Evolutionary conservation across 2,797 vertebrate genomes (phyloP), one percentile per base, ranked within the genome.

Genomic region (Hyperoplus immaculatus): DNA sequence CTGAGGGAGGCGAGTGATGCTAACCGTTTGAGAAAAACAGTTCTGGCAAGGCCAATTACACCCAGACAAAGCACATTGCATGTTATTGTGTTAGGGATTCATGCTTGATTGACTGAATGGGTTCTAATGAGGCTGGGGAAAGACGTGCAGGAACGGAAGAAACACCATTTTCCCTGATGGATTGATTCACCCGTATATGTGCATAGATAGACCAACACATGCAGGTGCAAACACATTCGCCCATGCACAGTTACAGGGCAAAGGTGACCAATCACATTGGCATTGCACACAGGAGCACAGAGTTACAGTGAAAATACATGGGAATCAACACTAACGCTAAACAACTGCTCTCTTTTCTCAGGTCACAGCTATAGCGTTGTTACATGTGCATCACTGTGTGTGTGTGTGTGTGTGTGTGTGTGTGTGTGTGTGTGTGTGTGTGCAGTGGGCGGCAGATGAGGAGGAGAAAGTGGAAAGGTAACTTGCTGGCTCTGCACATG

Each of bases 41-140:
- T 87, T 86, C 89, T 87, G 87, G 88, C 86, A 85, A 91, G 89
- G 89, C 89, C 89, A 93, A 93, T 93, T 93, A 92, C 89, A 90
- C 81, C 80, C 87, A 92, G 87, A 93, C 93, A 92, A 93, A 93
- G 87, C 92, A 89, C 88, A 92, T 88, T 92, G 91, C 92, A 90
- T 93, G 93, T 92, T 92, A 90, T 93, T 93, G 90, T 93, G 91
- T 92, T 91, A 89, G 83, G 78, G 87, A 93, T 92, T 93, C 91
- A 92, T 87, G 92, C 88, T 89, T 93, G 92, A 92, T 92, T 93
- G 92, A 92, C 91, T 90, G 93, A 94, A 93, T 90, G 82, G 89
- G 75, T 92, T 90, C 91, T 92, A 92, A 92, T 90, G 93, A 92
- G 91, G 76, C 89, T 85, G 78, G 91, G 89, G 90, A 91, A 79